Evolutionary conservation across 2,113 vertebrate species (phyloP), one percentile per base, ranked within the genome.

Genomic region (Dunckerocampus dactyliophorus): DNA sequence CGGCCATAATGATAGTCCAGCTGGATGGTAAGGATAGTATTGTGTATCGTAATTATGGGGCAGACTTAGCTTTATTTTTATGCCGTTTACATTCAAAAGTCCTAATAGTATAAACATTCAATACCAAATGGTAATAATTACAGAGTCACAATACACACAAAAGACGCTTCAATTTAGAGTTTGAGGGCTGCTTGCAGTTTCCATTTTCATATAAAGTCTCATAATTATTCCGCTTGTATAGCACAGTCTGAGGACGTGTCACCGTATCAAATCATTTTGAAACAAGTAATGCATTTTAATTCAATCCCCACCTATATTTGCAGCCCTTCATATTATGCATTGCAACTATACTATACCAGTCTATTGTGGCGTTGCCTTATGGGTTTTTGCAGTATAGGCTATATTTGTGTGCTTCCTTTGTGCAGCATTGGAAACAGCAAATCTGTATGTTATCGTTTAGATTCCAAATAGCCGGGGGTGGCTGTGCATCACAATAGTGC

Each of bases 261-360:
- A 80, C 76, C 50, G 45, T 49, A 75, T 82, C 64, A 60, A 79
- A 76, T 77, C 66, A 64, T 69, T 85, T 60, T 71, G 62, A 54
- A 63, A 69, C 71, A 65, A 74, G 67, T 69, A 69, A 79, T 75
- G 73, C 76, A 77, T 81, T 77, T 76, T 19, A 74, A 77, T 79
- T 75, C 67, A 67, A 16, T 65, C 52, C 67, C 71, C 47, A 62
- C 71, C 67, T 77, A 53, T 75, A 53, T 77, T 68, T 62, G 61
- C 34, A 56, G 62, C 14, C 53, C 28, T 57, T 50, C 72, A 61
- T 47, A 62, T 79, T 81, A 71, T 82, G 77, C 63, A 81, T 65
- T 39, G 48, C 51, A 42, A 52, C 47, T 16, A 47, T 17, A 3
- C 53, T 49, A n/a, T 59, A 71, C 74, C 47, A 50, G 59, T 57